These are phyloP conservation scores for Patella ulyssiponensis DNA, from an alignment of 2,888 invertebrate genomes.

Conservation along the genomic window DNA sequence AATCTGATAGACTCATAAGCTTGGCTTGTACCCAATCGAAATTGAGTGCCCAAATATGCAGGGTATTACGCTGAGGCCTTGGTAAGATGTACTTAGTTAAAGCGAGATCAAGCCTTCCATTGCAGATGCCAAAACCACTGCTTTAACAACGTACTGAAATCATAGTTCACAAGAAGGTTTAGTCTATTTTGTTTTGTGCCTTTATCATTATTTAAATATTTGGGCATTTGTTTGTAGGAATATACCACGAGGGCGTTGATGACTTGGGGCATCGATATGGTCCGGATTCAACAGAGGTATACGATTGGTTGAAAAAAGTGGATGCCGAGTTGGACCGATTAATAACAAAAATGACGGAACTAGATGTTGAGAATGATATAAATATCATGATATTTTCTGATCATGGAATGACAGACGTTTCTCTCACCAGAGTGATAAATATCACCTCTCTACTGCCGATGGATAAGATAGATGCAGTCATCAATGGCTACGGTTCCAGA, in stretches of 20 bases:
- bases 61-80: too few relatives aligned
- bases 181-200: too few relatives aligned
- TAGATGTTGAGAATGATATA: conserved; percentile 32
- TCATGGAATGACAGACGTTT: conserved; percentile 51
- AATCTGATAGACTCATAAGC: too few relatives aligned
- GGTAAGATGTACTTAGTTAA: too few relatives aligned
- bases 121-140: too few relatives aligned
- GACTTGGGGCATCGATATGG: conserved; percentile 44
- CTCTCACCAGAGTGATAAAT: conserved; percentile 38
- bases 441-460: conserved; percentile 39
- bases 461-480: conserved; percentile 36
- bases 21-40: too few relatives aligned
- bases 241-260: conserved; percentile 45
- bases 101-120: too few relatives aligned
- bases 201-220: too few relatives aligned
- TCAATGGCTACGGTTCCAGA: conserved; percentile 41
- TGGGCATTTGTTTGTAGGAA: conserved; percentile 30
- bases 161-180: too few relatives aligned
- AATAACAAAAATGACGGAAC: conserved; percentile 31
- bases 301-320: conserved; percentile 36
- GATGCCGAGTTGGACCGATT: conserved; percentile 39
- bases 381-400: conserved; percentile 53
- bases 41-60: too few relatives aligned
- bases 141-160: too few relatives aligned
- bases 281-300: conserved; percentile 41